These are phyloP conservation scores for Lingula anatina DNA, from an alignment of 2,888 invertebrate species.

Conservation along the genomic window DNA sequence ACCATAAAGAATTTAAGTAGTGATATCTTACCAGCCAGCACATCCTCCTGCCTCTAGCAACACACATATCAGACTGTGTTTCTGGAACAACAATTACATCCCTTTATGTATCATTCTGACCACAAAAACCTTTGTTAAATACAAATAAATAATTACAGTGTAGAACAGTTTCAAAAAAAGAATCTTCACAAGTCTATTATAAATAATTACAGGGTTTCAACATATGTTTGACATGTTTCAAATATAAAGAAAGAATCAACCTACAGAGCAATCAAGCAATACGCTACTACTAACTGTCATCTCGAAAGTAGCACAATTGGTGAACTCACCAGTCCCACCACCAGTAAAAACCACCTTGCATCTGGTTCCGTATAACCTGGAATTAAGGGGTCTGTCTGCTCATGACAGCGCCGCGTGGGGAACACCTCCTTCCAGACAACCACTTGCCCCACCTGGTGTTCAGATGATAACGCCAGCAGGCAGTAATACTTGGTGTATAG, in stretches of 20 bases:
- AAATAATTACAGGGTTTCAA: no score
- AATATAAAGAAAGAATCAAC: neutral
- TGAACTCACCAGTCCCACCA: conserved; percentile 47
- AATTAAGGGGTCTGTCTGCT: conserved; percentile 28
- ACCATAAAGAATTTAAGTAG: no score
- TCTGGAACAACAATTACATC: conserved; percentile 35
- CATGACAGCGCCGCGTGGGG: conserved; percentile 34
- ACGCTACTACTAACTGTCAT: no score
- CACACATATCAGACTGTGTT: conserved; percentile 39
- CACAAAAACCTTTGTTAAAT: no score
- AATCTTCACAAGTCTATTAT: no score
- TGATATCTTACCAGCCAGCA: conserved; percentile 22
- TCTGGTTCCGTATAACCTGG: conserved; percentile 39
- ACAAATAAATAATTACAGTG: no score
- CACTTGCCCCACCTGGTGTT: conserved; percentile 34
- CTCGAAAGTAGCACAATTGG: no score
- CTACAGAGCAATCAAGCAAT: no score
- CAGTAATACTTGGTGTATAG: conserved; percentile 72
- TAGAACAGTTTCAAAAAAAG: no score
- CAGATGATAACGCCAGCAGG: conserved; percentile 57
- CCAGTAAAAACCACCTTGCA: conserved; percentile 42
- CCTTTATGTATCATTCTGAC: no score
- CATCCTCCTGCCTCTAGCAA: conserved; percentile 47
- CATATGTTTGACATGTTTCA: neutral
- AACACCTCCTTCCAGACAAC: conserved; percentile 50